Percentiles rank a stretch among this genome's conserved stretches.
phyloP scores from a whole-genome alignment of 2,797 vertebrate species.

The Loriculus beryllinus region DNA sequence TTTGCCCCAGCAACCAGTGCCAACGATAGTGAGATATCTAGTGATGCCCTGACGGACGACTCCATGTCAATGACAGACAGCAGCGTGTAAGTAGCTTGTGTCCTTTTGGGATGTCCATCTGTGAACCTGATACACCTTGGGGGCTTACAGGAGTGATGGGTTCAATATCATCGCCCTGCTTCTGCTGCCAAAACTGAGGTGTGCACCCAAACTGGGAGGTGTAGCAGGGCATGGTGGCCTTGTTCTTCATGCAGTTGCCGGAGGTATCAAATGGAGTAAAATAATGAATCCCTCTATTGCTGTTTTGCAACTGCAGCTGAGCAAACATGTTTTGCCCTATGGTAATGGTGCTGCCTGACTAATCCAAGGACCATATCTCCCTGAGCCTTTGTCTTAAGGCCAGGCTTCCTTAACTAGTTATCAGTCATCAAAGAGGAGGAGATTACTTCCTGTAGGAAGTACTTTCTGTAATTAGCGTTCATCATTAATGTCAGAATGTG shows the following conservation, averaged over 20 bases:
- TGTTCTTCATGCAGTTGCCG: rapidly evolving
- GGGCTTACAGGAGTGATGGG: background rate
- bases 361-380: constrained; percentile 14
- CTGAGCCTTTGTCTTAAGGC: constrained; percentile 56
- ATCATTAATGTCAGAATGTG: constrained; percentile 28
- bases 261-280: background rate
- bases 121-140: rapidly evolving
- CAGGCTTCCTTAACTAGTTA: constrained; percentile 59
- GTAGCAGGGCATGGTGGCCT: background rate
- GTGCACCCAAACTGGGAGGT: background rate
- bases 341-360: constrained; percentile 17
- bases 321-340: background rate
- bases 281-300: background rate
- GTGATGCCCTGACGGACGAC: constrained; percentile 93
- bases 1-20: constrained; percentile 92
- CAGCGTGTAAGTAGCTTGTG: constrained; percentile 88
- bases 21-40: constrained; percentile 96
- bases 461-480: constrained; percentile 57
- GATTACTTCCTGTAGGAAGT: constrained; percentile 70
- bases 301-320: background rate
- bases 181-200: background rate
- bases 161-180: no score
- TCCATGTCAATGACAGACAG: constrained; percentile 95
- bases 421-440: constrained; percentile 60
- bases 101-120: background rate